phyloP scores from a whole-genome alignment of 64 coral and sea anemone genomes.

The Dendronephthya gigantea region DNA sequence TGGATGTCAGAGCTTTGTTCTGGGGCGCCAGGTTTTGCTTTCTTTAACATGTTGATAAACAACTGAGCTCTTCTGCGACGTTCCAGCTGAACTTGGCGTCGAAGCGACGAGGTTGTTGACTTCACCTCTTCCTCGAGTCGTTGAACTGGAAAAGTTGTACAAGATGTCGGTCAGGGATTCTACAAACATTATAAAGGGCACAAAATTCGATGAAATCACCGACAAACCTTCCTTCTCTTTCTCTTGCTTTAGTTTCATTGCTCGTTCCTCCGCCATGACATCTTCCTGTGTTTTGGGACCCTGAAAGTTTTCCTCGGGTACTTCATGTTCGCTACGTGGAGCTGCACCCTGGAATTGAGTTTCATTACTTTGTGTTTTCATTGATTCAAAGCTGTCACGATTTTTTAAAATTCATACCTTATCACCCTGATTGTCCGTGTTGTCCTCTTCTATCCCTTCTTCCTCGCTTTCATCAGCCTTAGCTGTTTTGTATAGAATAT shows the following conservation, averaged over 20 bases:
- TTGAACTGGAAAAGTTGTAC: slow-evolving; percentile 20
- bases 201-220: too few species aligned
- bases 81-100: slow-evolving; percentile 69
- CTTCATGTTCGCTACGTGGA: not conserved
- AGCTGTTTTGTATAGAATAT: not conserved
- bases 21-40: slow-evolving; percentile 30
- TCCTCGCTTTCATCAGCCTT: slow-evolving; percentile 5
- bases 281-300: not conserved
- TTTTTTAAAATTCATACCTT: not conserved
- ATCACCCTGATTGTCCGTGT: not conserved
- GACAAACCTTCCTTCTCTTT: slow-evolving; percentile 3
- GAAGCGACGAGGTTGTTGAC: not conserved
- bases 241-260: not conserved
- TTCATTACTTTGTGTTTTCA: too few species aligned
- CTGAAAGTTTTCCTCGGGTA: not conserved
- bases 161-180: too few species aligned
- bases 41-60: slow-evolving; percentile 98
- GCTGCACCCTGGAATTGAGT: not conserved
- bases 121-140: not conserved
- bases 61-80: slow-evolving; percentile 72
- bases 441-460: not conserved
- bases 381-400: too few species aligned
- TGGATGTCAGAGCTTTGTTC: not conserved
- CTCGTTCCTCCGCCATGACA: not conserved
- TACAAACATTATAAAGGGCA: too few species aligned